Evolutionary conservation across 2,113 vertebrate genomes (phyloP), one percentile per base, ranked within the genome.

Genomic region (Shinisaurus crocodilurus): DNA sequence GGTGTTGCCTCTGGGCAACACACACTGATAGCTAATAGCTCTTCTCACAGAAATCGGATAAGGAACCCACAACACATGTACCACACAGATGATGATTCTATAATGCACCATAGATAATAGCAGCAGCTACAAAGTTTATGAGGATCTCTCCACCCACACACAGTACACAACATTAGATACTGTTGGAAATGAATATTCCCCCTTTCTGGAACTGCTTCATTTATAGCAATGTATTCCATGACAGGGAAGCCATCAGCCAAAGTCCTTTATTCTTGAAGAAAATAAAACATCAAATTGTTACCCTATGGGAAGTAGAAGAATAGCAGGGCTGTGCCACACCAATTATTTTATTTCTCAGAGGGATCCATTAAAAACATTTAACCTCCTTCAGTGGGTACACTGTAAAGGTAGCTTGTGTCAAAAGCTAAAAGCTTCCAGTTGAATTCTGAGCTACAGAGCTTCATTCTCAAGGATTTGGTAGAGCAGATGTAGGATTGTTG

Each of bases 271-370:
- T 94, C 89, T 90, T 89, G 84, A 93, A 81, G 70, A 77, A 92
- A 91, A 95, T 90, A 91, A 90, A 67, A 93, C 89, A 92, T 85
- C 90, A 83, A 94, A 91, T 90, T 90, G 92, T 87, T 92, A 94
- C 88, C 90, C 93, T 86, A 92, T 65, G 93, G 95, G 88, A 93
- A 94, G 54, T 89, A 23, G 45, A 82, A 91, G 89, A 60, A 88
- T 57, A 96, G 80, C 13, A 92, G 89, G 82, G 83, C 86, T 85
- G 72, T 82, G 82, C 88, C 90, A 90, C 83, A 69, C 60, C 89
- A 96, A 96, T 96, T 96, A 96, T 86, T 92, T 34, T 10, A 48
- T 92, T 91, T 94, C 95, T 96, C 95, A 94, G 89, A 93, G 94
- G 86, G 54, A 91, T 95, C 83, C 89, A 87, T 93, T 96, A 91